A percentile compares a stretch with the other conserved stretches of the same genome.
phyloP scores from a whole-genome alignment of 2,888 invertebrate species.

The Vandiemenella viatica region DNA sequence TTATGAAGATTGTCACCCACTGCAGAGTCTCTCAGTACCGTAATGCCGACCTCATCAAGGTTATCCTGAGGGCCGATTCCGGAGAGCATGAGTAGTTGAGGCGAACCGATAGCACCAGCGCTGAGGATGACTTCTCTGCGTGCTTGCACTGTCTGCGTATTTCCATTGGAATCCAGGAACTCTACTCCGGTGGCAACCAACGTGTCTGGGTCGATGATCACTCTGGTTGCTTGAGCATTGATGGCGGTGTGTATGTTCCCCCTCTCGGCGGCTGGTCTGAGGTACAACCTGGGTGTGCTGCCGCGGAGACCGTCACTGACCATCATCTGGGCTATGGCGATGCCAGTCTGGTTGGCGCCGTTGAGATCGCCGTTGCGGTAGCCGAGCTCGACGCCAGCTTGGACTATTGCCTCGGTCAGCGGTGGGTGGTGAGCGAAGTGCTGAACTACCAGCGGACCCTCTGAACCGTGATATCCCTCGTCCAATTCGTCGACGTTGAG shows the following conservation, averaged over 20 bases:
- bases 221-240: conserved; percentile 33
- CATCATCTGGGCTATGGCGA: conserved; percentile 19
- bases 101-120: conserved; percentile 27
- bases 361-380: conserved; percentile 28
- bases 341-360: conserved; percentile 18
- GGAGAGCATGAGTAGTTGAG: conserved; percentile 36
- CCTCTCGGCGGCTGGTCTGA: conserved; percentile 26
- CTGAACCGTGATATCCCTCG: conserved; percentile 25
- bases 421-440: conserved; percentile 27
- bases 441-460: conserved; percentile 29
- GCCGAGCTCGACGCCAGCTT: conserved; percentile 27
- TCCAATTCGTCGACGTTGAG: conserved; percentile 10
- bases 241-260: conserved; percentile 22
- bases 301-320: conserved; percentile 20
- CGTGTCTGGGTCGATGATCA: conserved; percentile 33
- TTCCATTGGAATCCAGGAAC: conserved; percentile 25
- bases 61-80: conserved; percentile 34
- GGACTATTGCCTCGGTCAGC: conserved; percentile 25
- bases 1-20: conserved; percentile 52
- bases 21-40: conserved; percentile 42
- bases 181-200: conserved; percentile 31
- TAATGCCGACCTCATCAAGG: conserved; percentile 28
- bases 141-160: conserved; percentile 24
- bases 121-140: conserved; percentile 27
- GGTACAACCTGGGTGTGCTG: conserved; percentile 38